phyloP scores from a whole-genome alignment of 2,113 vertebrate genomes.

The Oplegnathus fasciatus region DNA sequence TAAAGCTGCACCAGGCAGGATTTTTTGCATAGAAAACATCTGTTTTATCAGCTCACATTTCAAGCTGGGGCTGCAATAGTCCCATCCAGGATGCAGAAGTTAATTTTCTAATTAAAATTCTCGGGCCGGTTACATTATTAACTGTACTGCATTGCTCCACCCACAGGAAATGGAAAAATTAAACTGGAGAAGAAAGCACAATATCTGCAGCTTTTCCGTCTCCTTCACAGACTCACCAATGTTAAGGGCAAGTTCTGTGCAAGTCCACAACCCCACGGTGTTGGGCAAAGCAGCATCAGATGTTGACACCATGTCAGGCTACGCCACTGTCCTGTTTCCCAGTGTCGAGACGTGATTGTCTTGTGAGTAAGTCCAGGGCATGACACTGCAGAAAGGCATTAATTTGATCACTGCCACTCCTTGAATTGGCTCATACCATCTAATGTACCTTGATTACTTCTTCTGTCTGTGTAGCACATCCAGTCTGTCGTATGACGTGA shows the following conservation, averaged over 20 bases:
- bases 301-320: neutral
- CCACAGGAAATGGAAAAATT: neutral
- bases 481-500: slow-evolving; percentile 14
- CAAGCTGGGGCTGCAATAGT: neutral
- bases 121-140: neutral
- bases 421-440: too few species aligned
- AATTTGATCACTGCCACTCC: neutral
- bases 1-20: neutral
- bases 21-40: neutral
- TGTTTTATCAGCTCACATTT: neutral
- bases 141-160: neutral
- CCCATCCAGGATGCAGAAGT: neutral
- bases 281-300: neutral
- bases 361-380: neutral
- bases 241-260: too few species aligned
- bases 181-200: too few species aligned
- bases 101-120: neutral
- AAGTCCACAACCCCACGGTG: too few species aligned
- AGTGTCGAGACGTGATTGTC: neutral
- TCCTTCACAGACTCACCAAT: too few species aligned
- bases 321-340: neutral
- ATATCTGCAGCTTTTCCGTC: too few species aligned
- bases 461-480: neutral
- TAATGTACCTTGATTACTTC: neutral
- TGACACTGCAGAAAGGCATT: neutral